A percentile compares a stretch with the other conserved stretches of the same genome.
phyloP scores from a whole-genome alignment of 2,113 vertebrate genomes.

The Gavialis gangeticus region DNA sequence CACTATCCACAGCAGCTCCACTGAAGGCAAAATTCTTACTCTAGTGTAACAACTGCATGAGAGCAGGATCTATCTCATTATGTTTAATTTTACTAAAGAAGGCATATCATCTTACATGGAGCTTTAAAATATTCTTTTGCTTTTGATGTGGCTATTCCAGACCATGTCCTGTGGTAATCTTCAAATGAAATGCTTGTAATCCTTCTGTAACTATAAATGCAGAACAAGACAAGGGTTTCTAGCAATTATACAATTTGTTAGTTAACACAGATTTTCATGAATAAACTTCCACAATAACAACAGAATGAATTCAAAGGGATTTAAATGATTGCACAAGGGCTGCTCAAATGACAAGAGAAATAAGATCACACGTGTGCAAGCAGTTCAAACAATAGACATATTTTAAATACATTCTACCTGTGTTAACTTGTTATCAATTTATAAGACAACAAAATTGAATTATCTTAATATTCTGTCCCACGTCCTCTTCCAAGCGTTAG shows the following conservation, averaged over 20 bases:
- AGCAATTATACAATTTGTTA: neutral
- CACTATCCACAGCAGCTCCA: neutral
- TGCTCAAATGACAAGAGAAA: neutral
- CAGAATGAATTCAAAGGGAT: neutral
- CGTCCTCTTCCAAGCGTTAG: neutral
- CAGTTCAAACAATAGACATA: neutral
- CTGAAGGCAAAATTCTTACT: neutral
- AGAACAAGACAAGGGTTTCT: slow-evolving; percentile 9
- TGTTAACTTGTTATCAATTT: neutral
- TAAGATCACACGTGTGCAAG: neutral
- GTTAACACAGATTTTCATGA: neutral
- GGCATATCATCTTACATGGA: slow-evolving; percentile 47
- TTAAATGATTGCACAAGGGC: neutral
- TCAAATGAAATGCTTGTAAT: slow-evolving; percentile 63
- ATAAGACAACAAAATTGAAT: neutral
- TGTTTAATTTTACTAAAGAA: neutral
- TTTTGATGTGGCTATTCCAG: slow-evolving; percentile 61
- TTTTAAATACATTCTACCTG: neutral
- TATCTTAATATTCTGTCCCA: neutral
- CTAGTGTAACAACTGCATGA: neutral
- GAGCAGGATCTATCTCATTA: neutral
- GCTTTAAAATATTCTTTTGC: slow-evolving; percentile 5
- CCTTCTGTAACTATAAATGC: slow-evolving; percentile 62
- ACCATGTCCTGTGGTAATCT: slow-evolving; percentile 65
- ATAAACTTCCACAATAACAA: neutral